These are phyloP conservation scores for Phymastichus coffea DNA, from an alignment of 1,140 invertebrate species.

Conservation along the genomic window DNA sequence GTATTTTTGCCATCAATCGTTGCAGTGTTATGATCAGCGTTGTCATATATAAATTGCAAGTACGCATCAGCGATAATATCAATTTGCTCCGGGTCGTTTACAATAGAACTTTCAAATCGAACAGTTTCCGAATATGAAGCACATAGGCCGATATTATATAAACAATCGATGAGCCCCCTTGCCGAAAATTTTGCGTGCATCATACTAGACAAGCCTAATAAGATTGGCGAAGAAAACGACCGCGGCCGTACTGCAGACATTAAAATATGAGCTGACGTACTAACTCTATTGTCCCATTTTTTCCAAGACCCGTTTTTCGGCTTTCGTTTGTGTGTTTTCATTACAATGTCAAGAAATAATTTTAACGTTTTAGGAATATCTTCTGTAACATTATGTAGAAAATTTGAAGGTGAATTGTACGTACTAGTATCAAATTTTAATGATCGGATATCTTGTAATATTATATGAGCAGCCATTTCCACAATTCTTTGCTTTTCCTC, in stretches of 20 bases:
- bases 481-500: conserved; percentile 29
- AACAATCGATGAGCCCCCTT: conserved; percentile 23
- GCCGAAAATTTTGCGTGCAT: conserved; percentile 30
- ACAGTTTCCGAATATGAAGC: conserved; percentile 27
- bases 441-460: conserved; percentile 35
- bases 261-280: conserved; percentile 28
- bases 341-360: too few species aligned
- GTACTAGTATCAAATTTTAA: conserved; percentile 26
- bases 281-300: conserved; percentile 15
- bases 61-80: neutral
- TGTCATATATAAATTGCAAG: conserved; percentile 31
- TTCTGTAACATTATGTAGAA: conserved; percentile 9
- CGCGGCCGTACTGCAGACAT: conserved; percentile 31
- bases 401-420: neutral
- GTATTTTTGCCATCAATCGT: conserved; percentile 32
- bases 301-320: too few species aligned
- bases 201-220: conserved; percentile 18
- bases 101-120: conserved; percentile 17
- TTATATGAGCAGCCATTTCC: too few species aligned
- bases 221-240: conserved; percentile 32
- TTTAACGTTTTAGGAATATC: conserved; percentile 14
- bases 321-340: too few species aligned
- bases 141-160: conserved; percentile 30
- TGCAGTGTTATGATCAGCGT: conserved; percentile 31
- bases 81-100: neutral